These are phyloP conservation scores for Malurus melanocephalus DNA, from an alignment of 2,113 vertebrate genomes.

Conservation along the genomic window DNA sequence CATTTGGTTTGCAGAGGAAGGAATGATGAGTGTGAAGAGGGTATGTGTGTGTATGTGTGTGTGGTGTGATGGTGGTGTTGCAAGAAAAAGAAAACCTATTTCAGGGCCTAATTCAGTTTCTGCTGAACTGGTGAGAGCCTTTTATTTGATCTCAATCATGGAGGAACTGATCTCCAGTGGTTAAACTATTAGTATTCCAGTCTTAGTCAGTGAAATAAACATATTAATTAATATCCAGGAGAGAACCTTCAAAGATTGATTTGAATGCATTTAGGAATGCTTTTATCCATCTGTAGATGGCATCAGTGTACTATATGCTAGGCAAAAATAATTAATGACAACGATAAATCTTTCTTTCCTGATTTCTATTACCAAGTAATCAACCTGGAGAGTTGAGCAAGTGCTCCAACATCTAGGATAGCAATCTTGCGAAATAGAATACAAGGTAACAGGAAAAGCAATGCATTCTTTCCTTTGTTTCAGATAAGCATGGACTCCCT, in stretches of 20 bases:
- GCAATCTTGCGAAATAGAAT: constrained; percentile 28
- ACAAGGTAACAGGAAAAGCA: neutral
- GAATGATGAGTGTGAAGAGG: no score
- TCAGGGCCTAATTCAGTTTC: neutral
- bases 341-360: neutral
- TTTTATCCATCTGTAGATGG: constrained; percentile 68
- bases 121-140: neutral
- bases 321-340: neutral
- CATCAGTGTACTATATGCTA: constrained; percentile 59
- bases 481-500: constrained; percentile 8
- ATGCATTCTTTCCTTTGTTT: neutral
- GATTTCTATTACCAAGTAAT: neutral
- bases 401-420: neutral
- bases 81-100: neutral
- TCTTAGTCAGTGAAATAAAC: constrained; percentile 5
- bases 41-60: neutral
- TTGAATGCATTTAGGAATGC: neutral
- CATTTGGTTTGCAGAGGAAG: neutral
- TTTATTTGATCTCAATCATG: neutral
- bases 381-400: neutral
- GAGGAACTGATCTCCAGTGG: neutral
- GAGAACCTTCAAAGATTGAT: neutral
- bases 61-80: neutral
- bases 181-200: neutral
- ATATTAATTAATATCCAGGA: constrained; percentile 26